Evolutionary conservation across 2,113 vertebrate species (phyloP).

Genomic region (Vidua macroura): DNA sequence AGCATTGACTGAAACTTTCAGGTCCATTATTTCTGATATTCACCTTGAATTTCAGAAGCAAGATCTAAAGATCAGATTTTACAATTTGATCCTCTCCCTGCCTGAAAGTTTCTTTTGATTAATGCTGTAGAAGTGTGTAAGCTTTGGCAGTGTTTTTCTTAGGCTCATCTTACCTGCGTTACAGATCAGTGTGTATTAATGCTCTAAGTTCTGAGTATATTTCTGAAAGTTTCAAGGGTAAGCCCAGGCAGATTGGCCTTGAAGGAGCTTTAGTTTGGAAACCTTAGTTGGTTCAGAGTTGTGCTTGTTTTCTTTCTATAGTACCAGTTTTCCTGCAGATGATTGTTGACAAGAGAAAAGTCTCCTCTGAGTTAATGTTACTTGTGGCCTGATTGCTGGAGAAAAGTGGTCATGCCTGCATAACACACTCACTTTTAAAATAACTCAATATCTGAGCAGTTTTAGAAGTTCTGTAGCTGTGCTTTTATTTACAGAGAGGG

Average conservation of each 20-base stretch:
- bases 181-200: slow-evolving; percentile 17
- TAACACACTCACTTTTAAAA: not conserved
- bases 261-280: not conserved
- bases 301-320: not conserved
- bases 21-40: slow-evolving; percentile 10
- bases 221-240: not conserved
- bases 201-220: not conserved
- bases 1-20: not conserved
- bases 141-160: slow-evolving; percentile 45
- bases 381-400: not conserved
- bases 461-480: not conserved
- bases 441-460: not conserved
- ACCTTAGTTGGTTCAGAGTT: not conserved
- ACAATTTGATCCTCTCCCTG: slow-evolving; percentile 10
- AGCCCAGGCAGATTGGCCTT: not conserved
- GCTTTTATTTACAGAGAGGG: slow-evolving; percentile 26
- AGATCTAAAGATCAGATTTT: slow-evolving; percentile 18
- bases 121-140: slow-evolving; percentile 15
- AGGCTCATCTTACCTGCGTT: slow-evolving; percentile 26
- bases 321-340: not conserved
- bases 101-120: slow-evolving; percentile 50
- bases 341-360: not conserved
- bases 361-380: not conserved
- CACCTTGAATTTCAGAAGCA: slow-evolving; percentile 14
- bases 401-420: not conserved